Base-by-base conservation (phyloP, 1,140 invertebrate genomes). In the Brachionus calyciflorus region DNA sequence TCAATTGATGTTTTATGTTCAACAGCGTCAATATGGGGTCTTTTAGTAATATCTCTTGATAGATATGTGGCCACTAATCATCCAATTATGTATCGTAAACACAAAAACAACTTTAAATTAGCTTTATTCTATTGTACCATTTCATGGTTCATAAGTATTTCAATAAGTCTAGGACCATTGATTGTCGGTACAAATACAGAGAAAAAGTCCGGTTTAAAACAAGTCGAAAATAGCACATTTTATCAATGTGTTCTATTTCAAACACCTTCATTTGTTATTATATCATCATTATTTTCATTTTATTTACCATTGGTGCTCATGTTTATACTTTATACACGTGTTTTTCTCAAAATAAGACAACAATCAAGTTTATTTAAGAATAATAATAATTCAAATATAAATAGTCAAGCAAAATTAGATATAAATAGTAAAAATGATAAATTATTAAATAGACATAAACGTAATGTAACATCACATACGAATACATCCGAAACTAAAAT, bases 281-380 rank as follows among this genome's bases (percentile, higher is more conserved):
- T 93, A 85, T 94, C 93, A 3, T 93, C 94, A 1, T 88, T 95
- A 24, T 93, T 94, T 7, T 95, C 93, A 63, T 98, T 98, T 88
- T 95, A 94, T 84, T 91, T 97, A 80, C 94, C 95, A 10, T 94
- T 94, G 90, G 89, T 94, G 79, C 90, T 97, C 40, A 96, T 97
- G 92, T 87, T 96, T 63, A 95, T 96, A 88, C 93, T 98, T 86
- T 97, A 98, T 85, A 93, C 93, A 89, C 88, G 92, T 78, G 97
- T 98, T 80, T 97, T 97, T 86, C 89, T 91, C 75, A 93, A 82
- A 28, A 79, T 86, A 21, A 76, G 79, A 26, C 57, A 75, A n/a
- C 70, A 70, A 37, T 70, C 65, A 24, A 73, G n/a, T n/a, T n/a
- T n/a, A n/a, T n/a, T n/a, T n/a, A n/a, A n/a, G n/a, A n/a, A n/a